Percentiles rank a stretch among this genome's conserved stretches.
Conservation (phyloP, 2,888 invertebrate genomes). For the Chrysolina oricalcia region DNA sequence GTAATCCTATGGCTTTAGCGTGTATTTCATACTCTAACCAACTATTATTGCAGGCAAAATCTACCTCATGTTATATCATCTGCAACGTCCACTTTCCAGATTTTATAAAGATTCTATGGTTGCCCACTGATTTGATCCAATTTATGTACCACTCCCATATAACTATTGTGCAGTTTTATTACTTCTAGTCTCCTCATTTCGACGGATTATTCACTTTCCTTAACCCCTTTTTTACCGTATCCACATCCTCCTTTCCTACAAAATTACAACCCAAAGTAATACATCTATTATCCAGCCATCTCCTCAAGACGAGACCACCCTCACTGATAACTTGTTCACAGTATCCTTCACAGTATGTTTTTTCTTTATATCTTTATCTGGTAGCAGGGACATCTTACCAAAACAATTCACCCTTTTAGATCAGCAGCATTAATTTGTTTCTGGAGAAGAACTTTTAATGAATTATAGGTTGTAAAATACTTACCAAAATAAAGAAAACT, state of each 20-base stretch:
- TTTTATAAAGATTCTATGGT: too few species aligned
- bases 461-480: conserved; percentile 31
- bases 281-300: conserved; percentile 54
- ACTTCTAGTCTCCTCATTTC: conserved; percentile 49
- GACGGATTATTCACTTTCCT: too few species aligned
- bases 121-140: too few species aligned
- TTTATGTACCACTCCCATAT: conserved; percentile 59
- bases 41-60: too few species aligned
- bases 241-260: conserved; percentile 51
- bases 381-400: not conserved
- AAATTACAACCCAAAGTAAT: conserved; percentile 54
- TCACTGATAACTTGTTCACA: not conserved
- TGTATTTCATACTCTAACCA: too few species aligned
- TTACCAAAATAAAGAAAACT: conserved; percentile 22
- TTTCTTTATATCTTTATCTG: conserved; percentile 6
- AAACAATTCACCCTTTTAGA: not conserved
- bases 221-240: conserved; percentile 55
- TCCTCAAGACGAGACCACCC: not conserved
- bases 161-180: conserved; percentile 49
- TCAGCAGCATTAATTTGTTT: not conserved
- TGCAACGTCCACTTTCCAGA: too few species aligned
- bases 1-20: too few species aligned
- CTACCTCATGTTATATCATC: too few species aligned
- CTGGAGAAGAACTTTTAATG: not conserved
- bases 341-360: conserved; percentile 7